A percentile compares a stretch with the other conserved stretches of the same genome.
These are phyloP conservation scores for Heliothis subflexa DNA, from an alignment of 1,140 invertebrate genomes.

Conservation along the genomic window DNA sequence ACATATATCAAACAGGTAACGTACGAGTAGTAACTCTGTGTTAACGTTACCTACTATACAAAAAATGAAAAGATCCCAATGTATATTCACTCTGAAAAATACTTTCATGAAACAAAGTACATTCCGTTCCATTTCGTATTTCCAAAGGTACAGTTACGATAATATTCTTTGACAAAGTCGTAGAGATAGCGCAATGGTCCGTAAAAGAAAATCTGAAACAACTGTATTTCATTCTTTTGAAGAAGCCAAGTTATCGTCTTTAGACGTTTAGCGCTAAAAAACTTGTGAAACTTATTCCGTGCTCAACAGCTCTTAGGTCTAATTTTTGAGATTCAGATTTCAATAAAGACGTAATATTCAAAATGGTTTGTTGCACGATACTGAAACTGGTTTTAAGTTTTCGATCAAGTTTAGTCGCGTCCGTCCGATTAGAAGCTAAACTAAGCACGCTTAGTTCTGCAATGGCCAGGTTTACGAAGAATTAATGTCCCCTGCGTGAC, in stretches of 20 bases:
- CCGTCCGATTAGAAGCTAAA: conserved; percentile 66
- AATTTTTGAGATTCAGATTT: conserved; percentile 15
- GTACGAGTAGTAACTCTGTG: not conserved
- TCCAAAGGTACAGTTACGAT: conserved; percentile 35
- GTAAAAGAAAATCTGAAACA: conserved; percentile 45
- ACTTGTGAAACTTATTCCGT: conserved; percentile 16
- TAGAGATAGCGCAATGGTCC: conserved; percentile 41
- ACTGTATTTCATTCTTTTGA: conserved; percentile 41
- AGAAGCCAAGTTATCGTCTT: conserved; percentile 6
- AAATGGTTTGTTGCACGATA: conserved; percentile 54
- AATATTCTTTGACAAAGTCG: conserved; percentile 47
- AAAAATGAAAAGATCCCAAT: conserved; percentile 4
- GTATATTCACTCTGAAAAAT: conserved; percentile 19
- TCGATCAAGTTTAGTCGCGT: conserved; percentile 64
- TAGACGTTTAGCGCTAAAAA: conserved; percentile 19
- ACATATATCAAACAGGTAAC: too few species aligned
- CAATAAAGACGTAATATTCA: conserved; percentile 32
- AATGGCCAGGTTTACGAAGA: conserved; percentile 68
- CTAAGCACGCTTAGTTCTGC: conserved; percentile 52
- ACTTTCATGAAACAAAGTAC: conserved; percentile 31
- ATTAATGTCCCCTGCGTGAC: conserved; percentile 82
- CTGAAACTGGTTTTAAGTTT: conserved; percentile 45
- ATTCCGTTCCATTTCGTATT: conserved; percentile 41
- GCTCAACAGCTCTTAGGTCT: not conserved
- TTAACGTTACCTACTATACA: not conserved